Conservation (phyloP, 2,797 vertebrate genomes). For the Prionace glauca region DNA sequence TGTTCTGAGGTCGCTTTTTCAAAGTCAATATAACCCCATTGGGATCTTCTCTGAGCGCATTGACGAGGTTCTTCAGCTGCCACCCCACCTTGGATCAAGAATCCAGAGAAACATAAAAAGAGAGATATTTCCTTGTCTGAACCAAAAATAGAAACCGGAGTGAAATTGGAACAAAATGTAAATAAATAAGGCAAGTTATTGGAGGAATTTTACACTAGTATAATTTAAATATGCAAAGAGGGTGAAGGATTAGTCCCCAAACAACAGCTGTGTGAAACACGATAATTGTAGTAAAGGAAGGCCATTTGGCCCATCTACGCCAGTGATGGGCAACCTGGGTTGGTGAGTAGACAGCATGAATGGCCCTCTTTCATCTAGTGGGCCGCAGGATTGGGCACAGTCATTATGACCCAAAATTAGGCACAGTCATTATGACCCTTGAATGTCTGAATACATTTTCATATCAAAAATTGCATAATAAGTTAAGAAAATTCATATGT, state of each 20-base stretch:
- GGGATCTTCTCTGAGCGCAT: conserved; percentile 76
- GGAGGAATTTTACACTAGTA: no score
- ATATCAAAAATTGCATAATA: no score
- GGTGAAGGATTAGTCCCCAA: neutral
- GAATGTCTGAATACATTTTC: no score
- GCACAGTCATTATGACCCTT: no score
- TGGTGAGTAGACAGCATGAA: no score
- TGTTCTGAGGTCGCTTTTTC: conserved; percentile 82
- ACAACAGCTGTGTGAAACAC: neutral
- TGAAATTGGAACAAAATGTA: neutral
- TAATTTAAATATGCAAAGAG: neutral
- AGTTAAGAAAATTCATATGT: no score
- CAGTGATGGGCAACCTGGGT: no score
- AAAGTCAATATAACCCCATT: conserved; percentile 78
- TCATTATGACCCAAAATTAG: no score
- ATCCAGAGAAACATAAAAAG: neutral
- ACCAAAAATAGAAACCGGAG: neutral
- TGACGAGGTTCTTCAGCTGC: conserved; percentile 83
- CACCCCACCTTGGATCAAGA: conserved; percentile 67
- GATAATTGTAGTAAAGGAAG: neutral
- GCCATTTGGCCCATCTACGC: neutral
- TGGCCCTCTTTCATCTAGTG: no score
- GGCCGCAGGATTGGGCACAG: no score
- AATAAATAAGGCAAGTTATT: neutral
- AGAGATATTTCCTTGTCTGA: neutral